Base-by-base conservation (phyloP, 2,797 vertebrate genomes). In the Muscicapa comitata region DNA sequence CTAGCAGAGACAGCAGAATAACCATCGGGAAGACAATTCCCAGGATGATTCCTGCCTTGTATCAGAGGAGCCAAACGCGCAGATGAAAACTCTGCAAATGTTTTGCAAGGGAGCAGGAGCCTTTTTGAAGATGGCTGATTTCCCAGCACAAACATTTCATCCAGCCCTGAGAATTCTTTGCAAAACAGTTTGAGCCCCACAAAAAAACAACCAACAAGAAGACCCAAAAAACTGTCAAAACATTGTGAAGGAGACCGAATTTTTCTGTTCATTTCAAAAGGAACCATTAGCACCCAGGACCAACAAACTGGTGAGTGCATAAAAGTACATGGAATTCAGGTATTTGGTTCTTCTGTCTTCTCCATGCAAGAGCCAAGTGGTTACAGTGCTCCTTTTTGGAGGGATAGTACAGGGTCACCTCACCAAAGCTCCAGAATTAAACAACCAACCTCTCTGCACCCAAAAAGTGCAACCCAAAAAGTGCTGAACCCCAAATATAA, bases 81-180 rank as follows among this genome's bases (percentile, higher is more conserved):
- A 86, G 94, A 93, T 89, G 89, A 93, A 92, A 94, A 93, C 91
- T 85, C 93, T 50, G 85, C 87, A 87, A 87, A 89, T 67, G 86
- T 87, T 95, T 88, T 93, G 88, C 80, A 63, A 76, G 53, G 80
- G 73, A 94, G 86, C 47, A 68, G 74, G 45, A 95, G 83, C 55
- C 67, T 59, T 78, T 81, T 68, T 78, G 94, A 94, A 95, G 90
- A 50, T 28, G 85, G 78, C 65, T 88, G 61, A 94, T 95, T 96
- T 95, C 93, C 93, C 91, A 94, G 82, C 6, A 4, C 93, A 93
- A 95, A 74, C 79, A 65, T 78, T 80, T 83, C 87, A 58, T 74
- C 87, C 50, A 50, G 62, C 62, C 54, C 76, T 16, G 35, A 3
- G 9, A 88, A 63, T 57, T 67, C 57, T 53, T 50, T 70, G 76